Evolutionary conservation across 2,888 invertebrate genomes (phyloP).

Genomic region (Drosophila affinis): DNA sequence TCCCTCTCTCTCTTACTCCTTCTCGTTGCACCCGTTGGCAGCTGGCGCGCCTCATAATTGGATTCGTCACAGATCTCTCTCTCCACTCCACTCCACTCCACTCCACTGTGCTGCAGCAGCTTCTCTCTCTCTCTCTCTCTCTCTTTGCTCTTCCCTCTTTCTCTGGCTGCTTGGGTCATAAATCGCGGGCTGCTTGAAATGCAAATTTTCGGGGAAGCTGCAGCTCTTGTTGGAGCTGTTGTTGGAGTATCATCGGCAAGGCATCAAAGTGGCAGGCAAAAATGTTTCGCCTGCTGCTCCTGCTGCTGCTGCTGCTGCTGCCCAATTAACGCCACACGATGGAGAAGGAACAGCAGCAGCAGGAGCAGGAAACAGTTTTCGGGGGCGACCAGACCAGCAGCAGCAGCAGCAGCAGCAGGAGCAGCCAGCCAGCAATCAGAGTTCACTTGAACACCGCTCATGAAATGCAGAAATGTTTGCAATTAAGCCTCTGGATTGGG

Average conservation of each 20-base stretch:
- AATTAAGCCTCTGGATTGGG: slow-evolving; percentile 58
- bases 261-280: slow-evolving; percentile 72
- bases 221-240: slow-evolving; percentile 35
- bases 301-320: slow-evolving; percentile 11
- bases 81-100: neutral
- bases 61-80: slow-evolving; percentile 73
- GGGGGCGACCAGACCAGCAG: slow-evolving; percentile 7
- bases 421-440: slow-evolving; percentile 53
- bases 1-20: neutral
- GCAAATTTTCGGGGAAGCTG: slow-evolving; percentile 64
- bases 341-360: slow-evolving; percentile 28
- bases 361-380: slow-evolving; percentile 14
- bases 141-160: slow-evolving; percentile 6
- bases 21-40: slow-evolving; percentile 46
- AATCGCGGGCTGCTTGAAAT: slow-evolving; percentile 78
- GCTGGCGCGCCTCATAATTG: slow-evolving; percentile 78
- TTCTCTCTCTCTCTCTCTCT: slow-evolving; percentile 4
- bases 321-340: slow-evolving; percentile 70
- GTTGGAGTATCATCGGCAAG: slow-evolving; percentile 67
- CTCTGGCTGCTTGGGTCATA: slow-evolving; percentile 59
- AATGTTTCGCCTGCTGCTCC: slow-evolving; percentile 53
- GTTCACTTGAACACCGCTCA: slow-evolving; percentile 61
- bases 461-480: slow-evolving; percentile 58
- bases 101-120: neutral
- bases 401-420: neutral